Percentiles rank a stretch among this genome's conserved stretches.
phyloP scores from a whole-genome alignment of 2,888 invertebrate species.

The Agonopterix subpropinquella region DNA sequence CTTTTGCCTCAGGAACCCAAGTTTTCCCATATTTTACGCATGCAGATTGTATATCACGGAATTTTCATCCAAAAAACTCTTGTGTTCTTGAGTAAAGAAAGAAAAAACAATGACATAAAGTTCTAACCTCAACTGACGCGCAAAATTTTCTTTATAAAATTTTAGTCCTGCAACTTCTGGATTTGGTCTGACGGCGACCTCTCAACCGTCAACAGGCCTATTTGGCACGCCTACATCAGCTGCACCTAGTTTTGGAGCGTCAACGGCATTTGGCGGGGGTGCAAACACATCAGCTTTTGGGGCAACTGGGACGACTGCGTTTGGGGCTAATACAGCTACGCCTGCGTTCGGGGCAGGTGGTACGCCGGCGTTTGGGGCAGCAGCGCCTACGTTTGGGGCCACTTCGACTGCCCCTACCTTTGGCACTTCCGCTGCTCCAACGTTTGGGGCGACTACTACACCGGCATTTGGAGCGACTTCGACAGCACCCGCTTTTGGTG shows the following conservation, averaged over 20 bases:
- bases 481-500: background rate
- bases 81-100: background rate
- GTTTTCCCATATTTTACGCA: too few relatives aligned
- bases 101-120: background rate
- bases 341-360: conserved; percentile 36
- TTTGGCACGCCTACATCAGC: conserved; percentile 41
- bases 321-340: conserved; percentile 32
- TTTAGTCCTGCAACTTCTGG: conserved; percentile 53
- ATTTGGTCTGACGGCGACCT: conserved; percentile 42
- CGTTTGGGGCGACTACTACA: conserved; percentile 1
- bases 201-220: conserved; percentile 49
- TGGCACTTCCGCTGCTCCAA: background rate
- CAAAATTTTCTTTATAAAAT: conserved; percentile 2
- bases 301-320: conserved; percentile 29
- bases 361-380: conserved; percentile 8
- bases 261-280: conserved; percentile 24
- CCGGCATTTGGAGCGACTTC: background rate
- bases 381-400: conserved; percentile 9
- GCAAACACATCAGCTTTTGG: conserved; percentile 26
- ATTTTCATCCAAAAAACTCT: too few relatives aligned
- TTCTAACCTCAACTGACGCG: conserved; percentile 21
- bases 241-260: conserved; percentile 24
- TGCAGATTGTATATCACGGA: too few relatives aligned
- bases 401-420: conserved; percentile 10
- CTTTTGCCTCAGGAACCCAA: too few relatives aligned